These are phyloP conservation scores for Myopa tessellatipennis DNA, from an alignment of 2,888 invertebrate species.

Conservation along the genomic window DNA sequence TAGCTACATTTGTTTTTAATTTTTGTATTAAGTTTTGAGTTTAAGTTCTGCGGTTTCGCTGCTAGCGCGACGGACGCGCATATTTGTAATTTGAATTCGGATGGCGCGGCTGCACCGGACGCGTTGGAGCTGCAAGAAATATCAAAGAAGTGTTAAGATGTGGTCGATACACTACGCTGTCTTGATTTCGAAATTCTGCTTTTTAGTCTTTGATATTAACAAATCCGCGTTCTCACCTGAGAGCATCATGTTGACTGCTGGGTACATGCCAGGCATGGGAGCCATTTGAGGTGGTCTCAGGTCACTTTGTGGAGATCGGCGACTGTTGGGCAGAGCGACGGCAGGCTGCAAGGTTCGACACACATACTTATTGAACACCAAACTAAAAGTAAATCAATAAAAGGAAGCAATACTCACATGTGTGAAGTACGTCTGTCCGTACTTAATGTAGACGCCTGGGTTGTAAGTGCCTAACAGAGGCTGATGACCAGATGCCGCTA, in stretches of 20 bases:
- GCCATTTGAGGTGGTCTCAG: constrained; percentile 65
- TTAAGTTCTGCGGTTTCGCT: constrained; percentile 50
- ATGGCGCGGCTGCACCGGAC: constrained; percentile 66
- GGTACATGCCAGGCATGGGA: constrained; percentile 67
- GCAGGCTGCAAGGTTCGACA: constrained; percentile 57
- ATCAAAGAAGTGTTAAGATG: background rate
- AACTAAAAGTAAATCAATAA: too few relatives aligned
- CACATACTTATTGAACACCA: background rate
- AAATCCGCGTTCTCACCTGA: constrained; percentile 58
- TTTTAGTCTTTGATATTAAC: background rate
- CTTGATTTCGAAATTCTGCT: background rate
- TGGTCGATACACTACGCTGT: too few relatives aligned
- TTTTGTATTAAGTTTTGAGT: constrained; percentile 57
- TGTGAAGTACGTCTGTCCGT: constrained; percentile 67
- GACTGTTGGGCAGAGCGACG: constrained; percentile 66
- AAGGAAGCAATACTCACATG: constrained; percentile 59
- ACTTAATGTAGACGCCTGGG: constrained; percentile 68
- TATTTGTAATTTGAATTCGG: constrained; percentile 68
- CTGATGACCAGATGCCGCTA: constrained; percentile 62
- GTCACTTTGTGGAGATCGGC: constrained; percentile 67
- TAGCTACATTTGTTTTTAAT: constrained; percentile 43
- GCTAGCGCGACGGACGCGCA: constrained; percentile 57
- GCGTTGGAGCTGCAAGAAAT: constrained; percentile 59
- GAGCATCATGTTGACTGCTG: constrained; percentile 68
- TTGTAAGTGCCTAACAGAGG: constrained; percentile 70